phyloP scores from a whole-genome alignment of 2,113 vertebrate genomes.

The Sturnira hondurensis region DNA sequence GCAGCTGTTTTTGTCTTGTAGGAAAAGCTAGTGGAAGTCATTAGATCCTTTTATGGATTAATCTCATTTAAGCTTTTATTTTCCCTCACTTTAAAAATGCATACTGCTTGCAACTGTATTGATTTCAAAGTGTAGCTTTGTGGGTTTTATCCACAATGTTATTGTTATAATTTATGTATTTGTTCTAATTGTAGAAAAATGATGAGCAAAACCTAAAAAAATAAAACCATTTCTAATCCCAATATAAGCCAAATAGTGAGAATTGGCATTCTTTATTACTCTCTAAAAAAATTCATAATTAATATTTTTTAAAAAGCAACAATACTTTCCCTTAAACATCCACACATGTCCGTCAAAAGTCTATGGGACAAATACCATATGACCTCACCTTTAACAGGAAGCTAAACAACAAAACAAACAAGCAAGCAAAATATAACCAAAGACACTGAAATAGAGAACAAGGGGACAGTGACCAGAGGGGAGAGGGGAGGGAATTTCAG shows the following conservation, averaged over 20 bases:
- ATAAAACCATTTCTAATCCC: not conserved
- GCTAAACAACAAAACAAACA: no score
- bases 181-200: not conserved
- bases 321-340: not conserved
- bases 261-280: not conserved
- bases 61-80: not conserved
- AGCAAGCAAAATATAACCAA: no score
- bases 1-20: not conserved
- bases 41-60: not conserved
- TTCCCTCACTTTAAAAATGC: not conserved
- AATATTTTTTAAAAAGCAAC: not conserved
- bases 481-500: no score
- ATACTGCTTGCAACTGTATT: not conserved
- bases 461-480: no score
- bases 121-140: not conserved
- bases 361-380: not conserved
- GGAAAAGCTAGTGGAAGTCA: not conserved
- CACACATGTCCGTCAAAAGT: not conserved
- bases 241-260: not conserved
- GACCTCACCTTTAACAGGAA: no score
- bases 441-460: no score
- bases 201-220: not conserved
- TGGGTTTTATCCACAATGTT: not conserved
- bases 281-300: not conserved
- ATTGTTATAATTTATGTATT: not conserved